Evolutionary conservation across 2,113 vertebrate species (phyloP).

Genomic region (Hyaena hyaena): DNA sequence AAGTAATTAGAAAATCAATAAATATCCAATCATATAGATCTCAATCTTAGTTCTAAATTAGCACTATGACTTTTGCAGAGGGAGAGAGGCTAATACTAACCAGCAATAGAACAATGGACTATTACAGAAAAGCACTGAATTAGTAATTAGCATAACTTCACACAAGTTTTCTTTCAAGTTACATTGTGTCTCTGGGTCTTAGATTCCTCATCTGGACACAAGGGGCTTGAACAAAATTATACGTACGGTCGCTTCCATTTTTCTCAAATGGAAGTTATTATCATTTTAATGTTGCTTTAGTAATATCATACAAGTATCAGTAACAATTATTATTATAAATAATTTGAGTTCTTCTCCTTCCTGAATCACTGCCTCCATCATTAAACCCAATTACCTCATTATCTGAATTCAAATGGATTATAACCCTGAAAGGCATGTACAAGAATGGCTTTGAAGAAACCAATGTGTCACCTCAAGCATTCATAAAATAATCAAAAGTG

Average conservation of each 20-base stretch:
- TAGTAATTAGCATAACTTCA: background rate
- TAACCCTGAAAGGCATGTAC: slow-evolving; percentile 40
- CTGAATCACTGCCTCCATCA: slow-evolving; percentile 57
- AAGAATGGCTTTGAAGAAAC: slow-evolving; percentile 68
- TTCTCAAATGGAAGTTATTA: slow-evolving; percentile 71
- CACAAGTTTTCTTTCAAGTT: background rate
- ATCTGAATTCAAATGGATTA: slow-evolving; percentile 70
- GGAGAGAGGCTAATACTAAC: background rate
- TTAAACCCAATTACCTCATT: slow-evolving; percentile 74
- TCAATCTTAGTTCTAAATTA: background rate
- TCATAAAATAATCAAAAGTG: slow-evolving; percentile 76
- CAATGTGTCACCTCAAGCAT: slow-evolving; percentile 43
- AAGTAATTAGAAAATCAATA: background rate
- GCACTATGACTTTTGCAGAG: background rate
- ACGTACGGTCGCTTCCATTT: background rate
- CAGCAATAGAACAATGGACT: no score
- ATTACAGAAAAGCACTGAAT: background rate
- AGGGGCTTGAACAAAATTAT: background rate
- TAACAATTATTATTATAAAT: slow-evolving; percentile 72
- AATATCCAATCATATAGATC: background rate
- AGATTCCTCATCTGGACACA: background rate
- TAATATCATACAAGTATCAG: slow-evolving; percentile 54
- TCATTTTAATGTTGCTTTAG: slow-evolving; percentile 54
- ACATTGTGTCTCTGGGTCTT: background rate
- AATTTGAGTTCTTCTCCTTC: slow-evolving; percentile 67